Conservation (phyloP, 2,888 invertebrate species). For the Octonoba sinensis region DNA sequence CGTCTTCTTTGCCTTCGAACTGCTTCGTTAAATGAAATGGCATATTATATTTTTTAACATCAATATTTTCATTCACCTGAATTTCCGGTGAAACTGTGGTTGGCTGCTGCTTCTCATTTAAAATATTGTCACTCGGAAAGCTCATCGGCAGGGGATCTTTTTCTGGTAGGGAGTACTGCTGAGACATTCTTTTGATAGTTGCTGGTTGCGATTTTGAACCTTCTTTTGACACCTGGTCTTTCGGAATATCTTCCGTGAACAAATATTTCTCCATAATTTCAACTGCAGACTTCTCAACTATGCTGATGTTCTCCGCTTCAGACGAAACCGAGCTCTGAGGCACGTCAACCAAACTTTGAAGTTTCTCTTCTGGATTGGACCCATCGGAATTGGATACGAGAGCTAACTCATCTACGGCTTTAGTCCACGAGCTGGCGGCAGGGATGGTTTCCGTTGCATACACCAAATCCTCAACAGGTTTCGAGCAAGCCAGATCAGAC, state of each 20-base stretch:
- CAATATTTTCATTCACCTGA: constrained; percentile 15
- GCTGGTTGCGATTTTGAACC: constrained; percentile 1
- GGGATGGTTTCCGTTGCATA: constrained; percentile 30
- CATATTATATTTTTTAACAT: neutral
- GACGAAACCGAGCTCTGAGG: constrained; percentile 34
- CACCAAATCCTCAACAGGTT: constrained; percentile 52
- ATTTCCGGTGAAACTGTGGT: neutral
- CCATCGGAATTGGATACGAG: constrained; percentile 18
- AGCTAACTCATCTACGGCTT: constrained; percentile 31
- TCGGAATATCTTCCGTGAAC: neutral
- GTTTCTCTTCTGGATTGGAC: constrained; percentile 19
- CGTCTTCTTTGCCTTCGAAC: constrained; percentile 26
- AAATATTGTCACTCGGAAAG: neutral
- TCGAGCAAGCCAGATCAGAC: constrained; percentile 51
- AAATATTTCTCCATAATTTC: constrained; percentile 65
- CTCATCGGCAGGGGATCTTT: constrained; percentile 8
- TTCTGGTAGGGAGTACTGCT: constrained; percentile 4
- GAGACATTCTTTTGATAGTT: neutral
- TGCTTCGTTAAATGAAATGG: neutral
- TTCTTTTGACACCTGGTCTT: neutral
- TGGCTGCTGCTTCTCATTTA: neutral
- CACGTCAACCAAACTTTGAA: constrained; percentile 18
- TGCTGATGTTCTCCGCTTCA: constrained; percentile 37
- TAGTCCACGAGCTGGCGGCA: constrained; percentile 43
- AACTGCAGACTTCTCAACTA: constrained; percentile 58